phyloP scores from a whole-genome alignment of 64 coral and sea anemone genomes.

The Pocillopora verrucosa region DNA sequence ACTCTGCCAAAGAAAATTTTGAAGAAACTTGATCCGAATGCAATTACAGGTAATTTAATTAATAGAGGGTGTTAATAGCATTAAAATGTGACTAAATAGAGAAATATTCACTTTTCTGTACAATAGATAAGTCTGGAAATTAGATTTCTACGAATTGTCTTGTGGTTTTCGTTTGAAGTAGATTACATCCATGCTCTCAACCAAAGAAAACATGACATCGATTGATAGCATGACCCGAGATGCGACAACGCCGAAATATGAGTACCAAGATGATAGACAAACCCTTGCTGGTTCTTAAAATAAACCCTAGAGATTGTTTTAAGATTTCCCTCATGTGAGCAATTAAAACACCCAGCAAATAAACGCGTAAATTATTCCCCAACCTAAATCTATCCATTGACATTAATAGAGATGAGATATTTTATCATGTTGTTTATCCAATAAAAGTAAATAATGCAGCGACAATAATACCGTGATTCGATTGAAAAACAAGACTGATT shows the following conservation, averaged over 20 bases:
- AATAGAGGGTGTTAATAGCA: background rate
- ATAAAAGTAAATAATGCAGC: too few species aligned
- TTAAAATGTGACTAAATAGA: too few species aligned
- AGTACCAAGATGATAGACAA: background rate
- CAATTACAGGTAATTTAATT: background rate
- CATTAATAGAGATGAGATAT: too few species aligned
- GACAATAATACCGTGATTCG: too few species aligned
- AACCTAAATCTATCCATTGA: too few species aligned
- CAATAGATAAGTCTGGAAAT: too few species aligned
- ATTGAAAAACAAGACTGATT: too few species aligned
- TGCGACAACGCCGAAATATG: background rate
- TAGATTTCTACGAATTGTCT: too few species aligned
- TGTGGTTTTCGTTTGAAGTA: too few species aligned
- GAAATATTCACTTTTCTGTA: too few species aligned
- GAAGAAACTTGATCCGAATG: background rate
- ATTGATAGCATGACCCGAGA: background rate
- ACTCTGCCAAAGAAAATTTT: too few species aligned
- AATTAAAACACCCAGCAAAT: background rate
- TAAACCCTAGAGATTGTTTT: background rate
- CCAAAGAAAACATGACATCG: background rate
- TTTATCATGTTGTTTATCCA: too few species aligned
- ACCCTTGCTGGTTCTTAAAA: background rate
- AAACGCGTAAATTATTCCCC: background rate
- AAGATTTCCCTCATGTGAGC: background rate
- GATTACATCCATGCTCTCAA: background rate